These are phyloP conservation scores for Habrosyne pyritoides DNA, from an alignment of 2,888 invertebrate genomes.

Conservation along the genomic window DNA sequence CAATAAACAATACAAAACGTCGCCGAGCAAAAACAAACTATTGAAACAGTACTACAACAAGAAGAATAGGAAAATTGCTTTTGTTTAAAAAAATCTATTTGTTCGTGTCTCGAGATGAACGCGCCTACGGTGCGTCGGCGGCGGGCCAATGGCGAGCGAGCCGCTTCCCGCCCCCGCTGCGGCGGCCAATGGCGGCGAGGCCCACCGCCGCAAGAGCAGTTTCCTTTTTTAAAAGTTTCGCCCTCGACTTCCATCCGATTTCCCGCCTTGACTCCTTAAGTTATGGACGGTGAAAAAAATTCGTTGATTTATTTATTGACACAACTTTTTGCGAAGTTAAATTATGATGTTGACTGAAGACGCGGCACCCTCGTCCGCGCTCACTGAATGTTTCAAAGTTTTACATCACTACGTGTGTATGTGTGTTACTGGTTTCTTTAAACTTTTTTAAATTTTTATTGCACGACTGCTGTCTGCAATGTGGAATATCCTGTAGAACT, in stretches of 20 bases:
- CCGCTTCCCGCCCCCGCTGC: slow-evolving; percentile 69
- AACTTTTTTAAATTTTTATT: slow-evolving; percentile 54
- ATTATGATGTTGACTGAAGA: slow-evolving; percentile 74
- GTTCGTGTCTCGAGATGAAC: slow-evolving; percentile 78
- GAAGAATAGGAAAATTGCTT: slow-evolving; percentile 84
- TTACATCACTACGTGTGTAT: slow-evolving; percentile 32
- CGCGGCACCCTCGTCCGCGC: slow-evolving; percentile 27
- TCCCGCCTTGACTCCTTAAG: slow-evolving; percentile 78
- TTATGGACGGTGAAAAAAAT: slow-evolving; percentile 77
- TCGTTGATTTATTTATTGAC: slow-evolving; percentile 76
- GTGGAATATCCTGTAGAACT: slow-evolving; percentile 24
- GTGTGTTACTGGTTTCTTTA: slow-evolving; percentile 36
- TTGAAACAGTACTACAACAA: slow-evolving; percentile 76
- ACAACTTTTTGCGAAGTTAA: slow-evolving; percentile 71
- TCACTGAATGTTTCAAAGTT: slow-evolving; percentile 56
- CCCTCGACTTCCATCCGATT: slow-evolving; percentile 82
- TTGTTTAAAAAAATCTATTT: slow-evolving; percentile 83
- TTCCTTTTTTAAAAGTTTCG: slow-evolving; percentile 83
- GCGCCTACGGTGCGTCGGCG: slow-evolving; percentile 71
- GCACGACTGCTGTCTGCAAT: slow-evolving; percentile 43
- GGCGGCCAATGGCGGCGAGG: slow-evolving; percentile 64
- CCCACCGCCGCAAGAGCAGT: slow-evolving; percentile 73
- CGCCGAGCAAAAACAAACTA: slow-evolving; percentile 78
- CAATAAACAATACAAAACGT: slow-evolving; percentile 82
- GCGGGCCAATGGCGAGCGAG: slow-evolving; percentile 68